phyloP scores from a whole-genome alignment of 2,888 invertebrate species.

The Pristionchus arcanus region DNA sequence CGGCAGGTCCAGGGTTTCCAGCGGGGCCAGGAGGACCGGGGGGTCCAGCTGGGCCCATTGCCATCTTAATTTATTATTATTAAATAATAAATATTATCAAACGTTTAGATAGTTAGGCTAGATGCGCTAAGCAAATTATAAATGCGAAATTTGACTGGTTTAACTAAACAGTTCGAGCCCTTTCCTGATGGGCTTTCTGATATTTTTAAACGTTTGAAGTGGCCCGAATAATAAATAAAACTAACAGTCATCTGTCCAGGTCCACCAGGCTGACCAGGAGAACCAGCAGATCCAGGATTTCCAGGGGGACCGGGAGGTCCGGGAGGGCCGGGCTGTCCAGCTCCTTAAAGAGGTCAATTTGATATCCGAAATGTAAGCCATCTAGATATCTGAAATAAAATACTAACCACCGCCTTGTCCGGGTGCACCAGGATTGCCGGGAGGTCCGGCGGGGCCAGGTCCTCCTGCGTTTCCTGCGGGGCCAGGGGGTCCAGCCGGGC shows the following conservation, averaged over 20 bases:
- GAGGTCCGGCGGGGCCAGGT: conserved; percentile 40
- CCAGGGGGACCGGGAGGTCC: conserved; percentile 41
- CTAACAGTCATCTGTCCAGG: conserved; percentile 38
- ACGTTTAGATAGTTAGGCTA: too few species aligned
- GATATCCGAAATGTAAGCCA: neutral
- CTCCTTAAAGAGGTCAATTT: neutral
- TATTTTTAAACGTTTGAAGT: too few species aligned
- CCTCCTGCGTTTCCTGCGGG: conserved; percentile 32
- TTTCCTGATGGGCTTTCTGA: too few species aligned
- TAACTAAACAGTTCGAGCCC: too few species aligned
- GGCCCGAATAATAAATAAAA: too few species aligned
- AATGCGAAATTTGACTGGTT: too few species aligned
- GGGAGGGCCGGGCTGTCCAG: conserved; percentile 27
- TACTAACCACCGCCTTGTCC: neutral
- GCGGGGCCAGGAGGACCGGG: conserved; percentile 51
- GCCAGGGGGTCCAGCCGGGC: conserved; percentile 41
- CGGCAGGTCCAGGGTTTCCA: conserved; percentile 36
- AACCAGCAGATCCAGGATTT: conserved; percentile 1
- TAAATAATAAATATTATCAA: too few species aligned
- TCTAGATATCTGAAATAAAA: neutral
- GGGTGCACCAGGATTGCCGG: conserved; percentile 9
- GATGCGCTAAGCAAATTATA: too few species aligned
- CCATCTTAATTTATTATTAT: neutral
- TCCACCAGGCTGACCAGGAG: conserved; percentile 16
- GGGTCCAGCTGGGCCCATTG: conserved; percentile 46